Base-by-base conservation (phyloP, 1,140 invertebrate genomes). In the Rhopalosiphum maidis region DNA sequence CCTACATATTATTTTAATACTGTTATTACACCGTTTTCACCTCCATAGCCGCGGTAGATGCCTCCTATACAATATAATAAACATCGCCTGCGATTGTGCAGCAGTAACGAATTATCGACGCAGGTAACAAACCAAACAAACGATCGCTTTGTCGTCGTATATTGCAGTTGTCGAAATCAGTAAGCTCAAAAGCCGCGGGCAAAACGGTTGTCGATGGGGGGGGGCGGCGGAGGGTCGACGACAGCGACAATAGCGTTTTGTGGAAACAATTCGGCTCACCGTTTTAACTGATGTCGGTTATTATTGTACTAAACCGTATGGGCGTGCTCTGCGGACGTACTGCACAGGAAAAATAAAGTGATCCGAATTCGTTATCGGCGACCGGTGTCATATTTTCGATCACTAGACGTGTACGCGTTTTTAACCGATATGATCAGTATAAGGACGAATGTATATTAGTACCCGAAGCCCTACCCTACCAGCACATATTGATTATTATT, bases 331-430 rank as follows among this genome's bases (percentile, higher is more conserved):
- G 60, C 60, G 18, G 30, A n/a, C 60, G 60, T 68, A 11, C 30
- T 30, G 30, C 15, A 15, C 23, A 18, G 30, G 30, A 77, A 77
- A 77, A 77, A n/a, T 77, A n/a, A 77, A 77, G 60, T 35, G 60
- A 77, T n/a, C n/a, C n/a, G n/a, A 77, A 77, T n/a, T 77, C 60
- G 30, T 68, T n/a, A 77, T 77, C 60, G 30, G 30, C 60, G 15
- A n/a, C 60, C 60, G 60, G n/a, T 77, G n/a, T n/a, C n/a, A 77
- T 77, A 77, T 77, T 77, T 77, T 77, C 30, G n/a, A 77, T 77
- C 60, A n/a, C 60, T 77, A 21, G 0, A 60, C 23, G 22, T 22
- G 25, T 30, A 30, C 25, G 30, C 30, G 25, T 15, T 77, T 77
- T 77, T 15, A 6, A n/a, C n/a, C 60, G 30, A 77, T 35, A 77